A percentile compares a stretch with the other conserved stretches of the same genome.
phyloP scores from a whole-genome alignment of 2,888 invertebrate species.

The Eupithecia vulgata region DNA sequence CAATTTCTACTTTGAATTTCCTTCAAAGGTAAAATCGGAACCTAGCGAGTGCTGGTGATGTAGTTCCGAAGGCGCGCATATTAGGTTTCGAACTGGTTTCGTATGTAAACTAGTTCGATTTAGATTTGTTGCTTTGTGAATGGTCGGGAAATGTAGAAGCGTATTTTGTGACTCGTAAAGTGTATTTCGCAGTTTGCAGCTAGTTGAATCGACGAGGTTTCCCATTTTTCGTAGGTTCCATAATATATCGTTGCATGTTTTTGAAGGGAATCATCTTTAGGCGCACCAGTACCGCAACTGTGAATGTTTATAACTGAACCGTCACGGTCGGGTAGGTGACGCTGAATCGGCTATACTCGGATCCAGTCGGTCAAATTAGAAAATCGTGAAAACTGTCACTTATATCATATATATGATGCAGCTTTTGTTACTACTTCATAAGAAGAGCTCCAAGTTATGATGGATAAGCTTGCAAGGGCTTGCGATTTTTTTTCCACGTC shows the following conservation, averaged over 20 bases:
- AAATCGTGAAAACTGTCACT: neutral
- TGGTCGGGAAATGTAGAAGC: neutral
- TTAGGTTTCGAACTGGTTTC: neutral
- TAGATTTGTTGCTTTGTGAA: constrained; percentile 1
- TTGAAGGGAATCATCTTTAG: neutral
- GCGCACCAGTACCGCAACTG: neutral
- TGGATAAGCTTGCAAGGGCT: too few species aligned
- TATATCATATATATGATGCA: neutral
- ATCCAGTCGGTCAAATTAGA: neutral
- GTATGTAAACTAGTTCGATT: constrained; percentile 8
- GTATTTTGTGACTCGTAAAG: neutral
- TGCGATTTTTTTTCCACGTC: too few species aligned
- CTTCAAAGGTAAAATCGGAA: neutral
- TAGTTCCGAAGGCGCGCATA: neutral
- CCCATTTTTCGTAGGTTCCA: neutral
- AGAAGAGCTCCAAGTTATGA: too few species aligned
- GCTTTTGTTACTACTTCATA: too few species aligned
- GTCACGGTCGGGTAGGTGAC: neutral
- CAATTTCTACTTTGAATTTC: neutral
- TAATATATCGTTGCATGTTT: neutral
- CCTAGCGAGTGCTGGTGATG: neutral
- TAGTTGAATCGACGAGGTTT: neutral
- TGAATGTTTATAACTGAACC: neutral
- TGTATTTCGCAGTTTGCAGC: neutral
- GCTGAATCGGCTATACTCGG: neutral